A percentile compares a stretch with the other conserved stretches of the same genome.
phyloP scores from a whole-genome alignment of 2,113 vertebrate genomes.

The Tor tambroides region DNA sequence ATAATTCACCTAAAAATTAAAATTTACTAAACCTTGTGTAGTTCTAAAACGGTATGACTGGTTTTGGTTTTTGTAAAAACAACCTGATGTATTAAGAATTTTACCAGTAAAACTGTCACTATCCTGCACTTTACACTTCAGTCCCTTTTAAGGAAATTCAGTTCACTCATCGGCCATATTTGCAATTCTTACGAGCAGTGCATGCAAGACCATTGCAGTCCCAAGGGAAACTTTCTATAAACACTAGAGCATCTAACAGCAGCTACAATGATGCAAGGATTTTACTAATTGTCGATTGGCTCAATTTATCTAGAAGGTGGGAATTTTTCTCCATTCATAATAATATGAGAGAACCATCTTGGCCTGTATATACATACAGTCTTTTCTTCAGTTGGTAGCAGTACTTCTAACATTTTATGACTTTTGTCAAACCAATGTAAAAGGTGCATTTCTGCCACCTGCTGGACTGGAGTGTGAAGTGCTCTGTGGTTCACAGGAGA shows the following conservation, averaged over 20 bases:
- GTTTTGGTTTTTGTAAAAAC: too few relatives aligned
- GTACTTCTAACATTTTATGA: neutral
- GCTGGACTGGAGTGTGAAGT: too few relatives aligned
- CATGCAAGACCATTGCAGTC: neutral
- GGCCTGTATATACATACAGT: too few relatives aligned
- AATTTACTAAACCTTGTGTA: neutral
- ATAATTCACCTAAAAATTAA: too few relatives aligned
- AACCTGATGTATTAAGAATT: neutral
- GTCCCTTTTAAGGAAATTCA: too few relatives aligned
- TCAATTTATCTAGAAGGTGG: too few relatives aligned
- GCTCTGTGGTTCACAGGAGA: too few relatives aligned
- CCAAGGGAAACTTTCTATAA: neutral
- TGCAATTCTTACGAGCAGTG: neutral
- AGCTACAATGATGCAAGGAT: neutral
- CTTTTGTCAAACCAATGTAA: neutral
- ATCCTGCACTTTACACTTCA: neutral
- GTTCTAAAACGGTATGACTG: neutral
- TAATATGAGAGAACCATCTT: too few relatives aligned
- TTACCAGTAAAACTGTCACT: neutral
- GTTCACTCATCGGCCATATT: neutral
- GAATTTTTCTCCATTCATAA: too few relatives aligned
- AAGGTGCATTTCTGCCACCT: neutral
- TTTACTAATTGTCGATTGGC: neutral
- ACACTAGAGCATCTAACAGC: neutral
- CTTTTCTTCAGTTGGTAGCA: neutral